Percentiles rank a stretch among this genome's conserved stretches.
phyloP scores from a whole-genome alignment of 2,888 invertebrate genomes.

The Teinopalpus imperialis region DNA sequence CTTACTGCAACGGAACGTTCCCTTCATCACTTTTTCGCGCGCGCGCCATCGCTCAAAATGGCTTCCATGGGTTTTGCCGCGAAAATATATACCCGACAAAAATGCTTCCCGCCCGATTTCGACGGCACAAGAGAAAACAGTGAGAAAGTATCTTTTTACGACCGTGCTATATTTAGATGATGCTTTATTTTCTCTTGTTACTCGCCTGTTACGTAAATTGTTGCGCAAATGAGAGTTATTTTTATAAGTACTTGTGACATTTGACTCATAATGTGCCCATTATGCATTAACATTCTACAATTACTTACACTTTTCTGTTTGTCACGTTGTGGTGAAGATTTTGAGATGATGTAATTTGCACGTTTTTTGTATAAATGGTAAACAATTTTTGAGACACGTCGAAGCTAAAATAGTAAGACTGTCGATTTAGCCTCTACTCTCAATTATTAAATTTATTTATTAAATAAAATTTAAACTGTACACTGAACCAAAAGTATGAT shows the following conservation, averaged over 20 bases:
- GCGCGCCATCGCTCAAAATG: slow-evolving; percentile 15
- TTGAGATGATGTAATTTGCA: background rate
- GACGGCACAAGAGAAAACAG: slow-evolving; percentile 13
- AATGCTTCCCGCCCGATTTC: slow-evolving; percentile 12
- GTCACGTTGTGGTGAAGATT: background rate
- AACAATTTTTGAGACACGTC: no score
- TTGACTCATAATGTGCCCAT: background rate
- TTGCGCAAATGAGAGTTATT: slow-evolving; percentile 11
- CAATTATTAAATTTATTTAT: background rate
- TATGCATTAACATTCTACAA: no score
- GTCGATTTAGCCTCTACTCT: no score
- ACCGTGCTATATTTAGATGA: slow-evolving; percentile 11
- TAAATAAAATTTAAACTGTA: no score
- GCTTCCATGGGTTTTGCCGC: slow-evolving; percentile 11
- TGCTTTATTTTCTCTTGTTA: slow-evolving; percentile 13
- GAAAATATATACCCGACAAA: slow-evolving; percentile 23
- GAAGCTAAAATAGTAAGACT: no score
- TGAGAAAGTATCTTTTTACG: slow-evolving; percentile 18
- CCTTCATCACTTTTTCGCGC: background rate
- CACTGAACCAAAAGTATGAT: no score
- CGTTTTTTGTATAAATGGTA: no score
- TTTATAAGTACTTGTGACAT: slow-evolving; percentile 17
- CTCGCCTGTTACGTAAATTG: slow-evolving; percentile 9
- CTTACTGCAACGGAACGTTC: background rate
- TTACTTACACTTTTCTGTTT: no score